A percentile compares a stretch with the other conserved stretches of the same genome.
These are phyloP conservation scores for Megaleporinus macrocephalus DNA, from an alignment of 2,113 vertebrate species.

Conservation along the genomic window DNA sequence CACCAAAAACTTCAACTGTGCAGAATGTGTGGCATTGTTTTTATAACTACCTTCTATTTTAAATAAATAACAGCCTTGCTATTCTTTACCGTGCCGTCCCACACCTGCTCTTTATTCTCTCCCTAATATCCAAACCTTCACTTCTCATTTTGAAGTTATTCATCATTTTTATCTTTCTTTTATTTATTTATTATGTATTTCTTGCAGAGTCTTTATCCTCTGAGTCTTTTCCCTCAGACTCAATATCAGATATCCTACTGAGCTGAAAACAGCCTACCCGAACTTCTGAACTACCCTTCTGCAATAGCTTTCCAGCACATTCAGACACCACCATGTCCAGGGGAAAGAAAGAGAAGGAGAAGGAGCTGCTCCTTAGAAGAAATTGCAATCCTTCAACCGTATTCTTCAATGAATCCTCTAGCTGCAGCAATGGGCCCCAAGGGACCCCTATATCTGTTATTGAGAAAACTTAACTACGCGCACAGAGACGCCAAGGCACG, in stretches of 20 bases:
- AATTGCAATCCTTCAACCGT: slow-evolving; percentile 39
- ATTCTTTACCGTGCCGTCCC: not conserved
- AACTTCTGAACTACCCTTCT: not conserved
- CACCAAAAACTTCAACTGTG: not conserved
- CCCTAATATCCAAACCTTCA: not conserved
- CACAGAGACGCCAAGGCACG: slow-evolving; percentile 54
- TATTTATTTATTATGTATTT: slow-evolving; percentile 8
- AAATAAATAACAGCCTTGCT: slow-evolving; percentile 12
- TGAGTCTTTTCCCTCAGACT: slow-evolving; percentile 21
- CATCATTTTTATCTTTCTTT: not conserved
- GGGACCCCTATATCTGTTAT: slow-evolving; percentile 64
- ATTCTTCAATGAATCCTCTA: slow-evolving; percentile 43
- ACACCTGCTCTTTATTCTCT: not conserved
- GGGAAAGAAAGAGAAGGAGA: not conserved
- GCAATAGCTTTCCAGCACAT: not conserved
- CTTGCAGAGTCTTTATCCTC: slow-evolving; percentile 22
- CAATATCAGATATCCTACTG: slow-evolving; percentile 27
- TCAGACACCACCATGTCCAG: slow-evolving; percentile 19
- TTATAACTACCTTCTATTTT: not conserved
- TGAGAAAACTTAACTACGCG: slow-evolving; percentile 64
- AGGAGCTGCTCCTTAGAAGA: slow-evolving; percentile 35
- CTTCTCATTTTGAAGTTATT: slow-evolving; percentile 24
- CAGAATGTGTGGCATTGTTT: slow-evolving; percentile 16
- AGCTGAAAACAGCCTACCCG: not conserved
- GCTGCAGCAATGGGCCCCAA: slow-evolving; percentile 52